Percentiles rank a stretch among this genome's conserved stretches.
These are phyloP conservation scores for Nemopilema nomurai DNA, from an alignment of 30 jellyfish, hydroid and myxozoan genomes.

Conservation along the genomic window DNA sequence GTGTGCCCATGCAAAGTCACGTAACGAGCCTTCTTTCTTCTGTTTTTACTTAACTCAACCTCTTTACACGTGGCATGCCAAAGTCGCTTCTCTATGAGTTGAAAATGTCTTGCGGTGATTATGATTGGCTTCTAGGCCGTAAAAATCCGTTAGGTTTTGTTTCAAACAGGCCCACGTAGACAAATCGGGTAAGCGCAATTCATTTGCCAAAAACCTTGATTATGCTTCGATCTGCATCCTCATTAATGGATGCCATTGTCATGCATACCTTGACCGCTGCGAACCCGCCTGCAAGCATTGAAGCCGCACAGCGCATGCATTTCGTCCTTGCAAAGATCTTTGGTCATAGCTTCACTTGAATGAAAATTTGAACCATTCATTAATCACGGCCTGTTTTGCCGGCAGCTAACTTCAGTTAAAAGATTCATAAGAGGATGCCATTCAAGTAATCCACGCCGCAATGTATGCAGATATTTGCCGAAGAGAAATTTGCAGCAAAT, in stretches of 20 bases:
- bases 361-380: no score
- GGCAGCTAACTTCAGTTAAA: no score
- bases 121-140: constrained; percentile 45
- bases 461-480: no score
- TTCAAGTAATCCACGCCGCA: no score
- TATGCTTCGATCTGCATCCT: neutral
- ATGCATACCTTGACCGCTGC: neutral
- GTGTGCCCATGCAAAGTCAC: no score
- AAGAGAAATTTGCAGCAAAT: no score
- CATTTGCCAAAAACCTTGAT: neutral
- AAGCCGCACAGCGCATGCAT: neutral
- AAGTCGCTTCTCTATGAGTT: constrained; percentile 44
- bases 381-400: no score
- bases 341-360: no score
- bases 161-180: constrained; percentile 22
- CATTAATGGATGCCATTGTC: neutral
- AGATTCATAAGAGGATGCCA: no score
- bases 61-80: neutral
- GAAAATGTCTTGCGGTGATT: constrained; percentile 41
- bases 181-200: neutral
- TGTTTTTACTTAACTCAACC: neutral
- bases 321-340: no score
- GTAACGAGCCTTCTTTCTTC: neutral
- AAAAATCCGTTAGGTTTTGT: constrained; percentile 29
- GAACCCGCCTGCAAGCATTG: neutral